Evolutionary conservation across 2,888 invertebrate genomes (phyloP).

Genomic region (Drosophila rellima): DNA sequence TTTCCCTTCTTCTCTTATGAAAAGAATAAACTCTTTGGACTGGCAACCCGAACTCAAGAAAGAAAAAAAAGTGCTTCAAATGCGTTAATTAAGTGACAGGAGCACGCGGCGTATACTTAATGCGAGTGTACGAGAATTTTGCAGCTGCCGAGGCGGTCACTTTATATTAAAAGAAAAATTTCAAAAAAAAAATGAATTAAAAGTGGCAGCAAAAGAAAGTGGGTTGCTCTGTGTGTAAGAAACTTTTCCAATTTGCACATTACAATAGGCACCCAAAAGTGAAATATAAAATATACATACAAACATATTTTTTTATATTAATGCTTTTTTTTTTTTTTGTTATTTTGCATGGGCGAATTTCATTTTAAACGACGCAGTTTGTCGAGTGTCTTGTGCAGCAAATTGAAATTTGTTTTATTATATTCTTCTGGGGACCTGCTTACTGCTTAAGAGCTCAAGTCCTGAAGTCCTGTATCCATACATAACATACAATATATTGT

Average conservation of each 20-base stretch:
- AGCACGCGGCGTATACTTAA: slow-evolving; percentile 41
- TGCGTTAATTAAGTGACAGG: slow-evolving; percentile 43
- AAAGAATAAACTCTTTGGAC: slow-evolving; percentile 6
- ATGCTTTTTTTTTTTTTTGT: slow-evolving; percentile 23
- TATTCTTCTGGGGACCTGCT: slow-evolving; percentile 2
- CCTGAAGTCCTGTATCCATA: slow-evolving; percentile 20
- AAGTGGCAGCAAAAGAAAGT: neutral
- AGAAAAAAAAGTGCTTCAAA: slow-evolving; percentile 16
- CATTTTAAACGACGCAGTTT: slow-evolving; percentile 58
- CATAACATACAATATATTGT: slow-evolving; percentile 38
- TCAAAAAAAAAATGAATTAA: neutral
- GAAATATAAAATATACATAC: slow-evolving; percentile 10
- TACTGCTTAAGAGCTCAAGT: slow-evolving; percentile 21
- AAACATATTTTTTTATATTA: slow-evolving; percentile 25
- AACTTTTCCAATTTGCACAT: slow-evolving; percentile 54
- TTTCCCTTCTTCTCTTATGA: neutral
- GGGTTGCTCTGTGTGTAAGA: slow-evolving; percentile 6
- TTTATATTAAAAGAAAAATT: neutral
- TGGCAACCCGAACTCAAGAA: slow-evolving; percentile 3
- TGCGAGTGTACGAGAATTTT: slow-evolving; percentile 19
- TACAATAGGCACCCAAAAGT: slow-evolving; percentile 25
- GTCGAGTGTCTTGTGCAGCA: slow-evolving; percentile 58
- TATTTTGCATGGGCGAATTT: slow-evolving; percentile 26
- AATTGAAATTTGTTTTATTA: slow-evolving; percentile 77
- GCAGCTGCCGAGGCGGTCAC: slow-evolving; percentile 18